Evolutionary conservation across 2,888 invertebrate species (phyloP), one percentile per base, ranked within the genome.

Genomic region (Deilephila elpenor): DNA sequence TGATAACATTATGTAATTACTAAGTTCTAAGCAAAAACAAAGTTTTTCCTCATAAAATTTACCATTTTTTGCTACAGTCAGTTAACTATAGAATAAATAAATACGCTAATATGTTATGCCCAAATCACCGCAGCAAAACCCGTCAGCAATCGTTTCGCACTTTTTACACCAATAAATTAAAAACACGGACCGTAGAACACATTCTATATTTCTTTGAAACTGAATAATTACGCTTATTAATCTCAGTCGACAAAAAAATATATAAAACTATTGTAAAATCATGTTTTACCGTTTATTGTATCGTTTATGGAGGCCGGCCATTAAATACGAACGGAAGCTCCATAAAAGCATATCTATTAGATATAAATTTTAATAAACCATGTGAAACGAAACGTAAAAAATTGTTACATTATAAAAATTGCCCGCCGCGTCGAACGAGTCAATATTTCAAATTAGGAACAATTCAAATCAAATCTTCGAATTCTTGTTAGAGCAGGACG

Each of bases 401-500:
- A 84, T 80, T 82, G 82, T 82, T 84, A 81, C 75, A 82, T 81
- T 83, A 83, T 84, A 90, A 90, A 89, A 86, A 87, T 84, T 85
- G 84, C 83, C 82, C 84, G 83, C 86, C 88, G 87, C 81, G 89
- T 86, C 88, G 86, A 87, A 84, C 86, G 85, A 86, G 84, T 87
- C 88, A 90, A 92, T 93, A 93, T 91, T 91, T 92, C 93, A 93
- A 93, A 93, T 93, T 93, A 92, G 90, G 92, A 94, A 94, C 93
- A 94, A 94, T 93, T 93, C 93, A 92, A 93, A 93, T 94, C 93
- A 93, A 93, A 93, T 92, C 89, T 91, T 92, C 91, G 92, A 93
- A 94, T 93, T 93, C 93, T 93, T 90, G 94, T 93, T 94, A 93
- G 94, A 93, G 92, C 91, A 91, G 93, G 93, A 93, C 91, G 92